phyloP scores from a whole-genome alignment of 2,888 invertebrate genomes.

The Drosophila paracracens region DNA sequence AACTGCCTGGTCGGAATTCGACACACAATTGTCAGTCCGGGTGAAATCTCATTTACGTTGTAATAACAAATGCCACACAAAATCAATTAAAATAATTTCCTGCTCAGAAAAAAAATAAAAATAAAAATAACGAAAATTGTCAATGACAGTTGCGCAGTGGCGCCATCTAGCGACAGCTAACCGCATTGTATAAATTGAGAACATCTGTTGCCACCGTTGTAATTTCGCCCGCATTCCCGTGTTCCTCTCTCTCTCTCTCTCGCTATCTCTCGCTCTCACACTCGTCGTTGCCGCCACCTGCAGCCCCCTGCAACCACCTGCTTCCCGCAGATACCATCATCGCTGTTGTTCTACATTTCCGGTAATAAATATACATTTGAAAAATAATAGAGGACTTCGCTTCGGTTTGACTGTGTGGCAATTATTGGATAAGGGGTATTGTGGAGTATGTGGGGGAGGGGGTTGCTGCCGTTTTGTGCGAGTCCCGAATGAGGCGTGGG shows the following conservation, averaged over 20 bases:
- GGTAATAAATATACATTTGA: slow-evolving; percentile 78
- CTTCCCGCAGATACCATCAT: slow-evolving; percentile 30
- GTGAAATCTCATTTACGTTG: slow-evolving; percentile 66
- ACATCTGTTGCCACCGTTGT: slow-evolving; percentile 73
- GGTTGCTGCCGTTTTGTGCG: background rate
- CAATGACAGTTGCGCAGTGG: slow-evolving; percentile 37
- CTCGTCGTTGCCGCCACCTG: background rate
- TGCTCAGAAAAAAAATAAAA: slow-evolving; percentile 8
- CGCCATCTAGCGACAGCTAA: slow-evolving; percentile 42
- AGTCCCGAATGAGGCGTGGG: slow-evolving; percentile 66
- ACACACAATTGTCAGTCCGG: slow-evolving; percentile 14
- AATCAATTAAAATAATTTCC: slow-evolving; percentile 77
- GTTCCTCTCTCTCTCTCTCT: background rate
- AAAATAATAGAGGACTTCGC: slow-evolving; percentile 61
- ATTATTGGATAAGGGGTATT: background rate
- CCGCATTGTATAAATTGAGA: slow-evolving; percentile 44
- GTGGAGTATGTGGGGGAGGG: background rate
- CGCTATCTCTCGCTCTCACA: background rate
- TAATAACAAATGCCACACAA: slow-evolving; percentile 69
- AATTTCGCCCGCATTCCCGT: slow-evolving; percentile 57
- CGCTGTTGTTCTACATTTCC: slow-evolving; percentile 77
- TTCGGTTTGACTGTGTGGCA: slow-evolving; percentile 5
- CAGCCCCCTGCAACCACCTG: background rate
- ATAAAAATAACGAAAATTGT: slow-evolving; percentile 44
- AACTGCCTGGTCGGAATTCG: slow-evolving; percentile 1